phyloP scores from a whole-genome alignment of 2,113 vertebrate genomes.

The Scophthalmus maximus region DNA sequence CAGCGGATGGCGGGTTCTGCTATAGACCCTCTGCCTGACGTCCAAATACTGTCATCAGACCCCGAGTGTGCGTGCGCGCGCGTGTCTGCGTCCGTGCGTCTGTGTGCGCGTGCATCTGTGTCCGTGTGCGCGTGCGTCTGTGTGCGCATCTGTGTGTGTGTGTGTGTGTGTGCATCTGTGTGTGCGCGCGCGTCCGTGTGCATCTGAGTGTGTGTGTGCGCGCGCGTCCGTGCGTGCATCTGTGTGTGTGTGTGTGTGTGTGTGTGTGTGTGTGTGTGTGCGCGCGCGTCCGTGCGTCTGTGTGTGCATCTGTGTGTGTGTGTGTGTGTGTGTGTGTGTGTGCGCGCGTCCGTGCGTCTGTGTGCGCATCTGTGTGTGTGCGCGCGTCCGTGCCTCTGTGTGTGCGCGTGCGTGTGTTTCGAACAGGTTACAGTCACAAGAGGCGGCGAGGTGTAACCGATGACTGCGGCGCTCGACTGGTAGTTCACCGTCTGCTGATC shows the following conservation, averaged over 20 bases:
- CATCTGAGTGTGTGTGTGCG: no score
- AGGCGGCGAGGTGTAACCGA: conserved; percentile 16
- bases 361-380: not conserved
- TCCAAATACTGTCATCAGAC: conserved; percentile 70
- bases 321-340: not conserved
- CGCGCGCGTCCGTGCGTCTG: no score
- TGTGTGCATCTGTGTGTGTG: not conserved
- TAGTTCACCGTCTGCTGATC: conserved; percentile 4
- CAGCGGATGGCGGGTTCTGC: conserved; percentile 55
- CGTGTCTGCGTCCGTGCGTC: no score
- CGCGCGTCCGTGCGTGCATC: no score
- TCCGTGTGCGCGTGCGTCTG: not conserved
- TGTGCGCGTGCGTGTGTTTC: not conserved
- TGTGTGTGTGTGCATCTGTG: no score
- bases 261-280: not conserved
- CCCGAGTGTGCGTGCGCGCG: not conserved
- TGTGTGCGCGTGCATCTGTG: no score
- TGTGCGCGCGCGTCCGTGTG: no score
- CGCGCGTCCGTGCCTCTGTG: no score
- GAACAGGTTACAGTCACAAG: conserved; percentile 58
- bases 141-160: no score
- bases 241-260: not conserved
- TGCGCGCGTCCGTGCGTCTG: no score
- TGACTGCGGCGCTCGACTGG: conserved; percentile 29
- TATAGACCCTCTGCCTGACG: conserved; percentile 57